phyloP scores from a whole-genome alignment of 2,888 invertebrate genomes.

The Ganaspis brasiliensis region DNA sequence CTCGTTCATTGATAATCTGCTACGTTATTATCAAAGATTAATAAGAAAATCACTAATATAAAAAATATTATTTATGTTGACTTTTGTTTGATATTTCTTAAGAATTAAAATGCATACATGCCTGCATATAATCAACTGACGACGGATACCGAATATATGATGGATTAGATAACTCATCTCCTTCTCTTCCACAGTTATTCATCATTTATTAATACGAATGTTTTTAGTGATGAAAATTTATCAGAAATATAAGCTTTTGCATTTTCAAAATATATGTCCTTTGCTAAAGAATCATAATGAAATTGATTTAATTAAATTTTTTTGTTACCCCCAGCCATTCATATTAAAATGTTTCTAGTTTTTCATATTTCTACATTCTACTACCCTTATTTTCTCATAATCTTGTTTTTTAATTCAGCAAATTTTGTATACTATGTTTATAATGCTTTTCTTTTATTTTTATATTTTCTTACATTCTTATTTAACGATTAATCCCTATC shows the following conservation, averaged over 20 bases:
- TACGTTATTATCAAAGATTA: background rate
- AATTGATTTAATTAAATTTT: no score
- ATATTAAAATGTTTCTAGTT: no score
- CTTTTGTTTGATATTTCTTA: background rate
- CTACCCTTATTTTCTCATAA: no score
- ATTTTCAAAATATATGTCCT: background rate
- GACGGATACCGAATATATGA: background rate
- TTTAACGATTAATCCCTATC: background rate
- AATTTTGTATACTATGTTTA: no score
- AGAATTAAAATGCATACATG: background rate
- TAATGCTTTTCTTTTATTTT: no score
- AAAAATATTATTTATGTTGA: background rate
- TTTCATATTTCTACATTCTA: no score
- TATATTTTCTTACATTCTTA: background rate
- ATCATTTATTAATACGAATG: background rate
- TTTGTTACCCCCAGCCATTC: no score
- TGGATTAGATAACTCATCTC: constrained; percentile 12
- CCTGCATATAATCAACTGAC: background rate
- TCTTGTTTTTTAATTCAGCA: no score
- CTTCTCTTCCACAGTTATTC: constrained; percentile 6
- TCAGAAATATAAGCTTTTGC: no score
- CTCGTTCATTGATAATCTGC: background rate
- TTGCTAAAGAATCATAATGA: no score
- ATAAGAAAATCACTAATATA: background rate
- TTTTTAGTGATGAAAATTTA: background rate